phyloP scores from a whole-genome alignment of 2,888 invertebrate genomes.

The Branchipolynoe longqiensis region DNA sequence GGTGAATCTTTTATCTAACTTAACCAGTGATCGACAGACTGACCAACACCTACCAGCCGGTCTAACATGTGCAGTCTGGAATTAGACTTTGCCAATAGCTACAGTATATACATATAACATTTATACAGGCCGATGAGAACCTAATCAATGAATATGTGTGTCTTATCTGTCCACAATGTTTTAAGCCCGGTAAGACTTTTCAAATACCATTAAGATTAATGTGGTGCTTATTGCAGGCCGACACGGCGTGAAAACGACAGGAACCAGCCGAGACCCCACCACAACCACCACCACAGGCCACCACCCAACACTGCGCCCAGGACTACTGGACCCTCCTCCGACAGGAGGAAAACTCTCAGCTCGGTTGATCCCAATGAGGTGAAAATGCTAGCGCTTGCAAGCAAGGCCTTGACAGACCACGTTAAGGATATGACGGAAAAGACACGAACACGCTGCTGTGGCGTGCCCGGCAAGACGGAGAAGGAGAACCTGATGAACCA shows the following conservation, averaged over 20 bases:
- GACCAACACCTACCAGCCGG: background rate
- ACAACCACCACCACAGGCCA: slow-evolving; percentile 2
- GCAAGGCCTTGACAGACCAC: slow-evolving; percentile 63
- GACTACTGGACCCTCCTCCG: background rate
- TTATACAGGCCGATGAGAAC: background rate
- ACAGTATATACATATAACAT: background rate
- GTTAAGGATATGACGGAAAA: slow-evolving; percentile 65
- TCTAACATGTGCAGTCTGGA: background rate
- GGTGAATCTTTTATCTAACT: too few relatives aligned
- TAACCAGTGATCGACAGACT: background rate
- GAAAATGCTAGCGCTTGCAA: slow-evolving; percentile 63
- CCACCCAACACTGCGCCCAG: background rate
- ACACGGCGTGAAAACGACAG: slow-evolving; percentile 18
- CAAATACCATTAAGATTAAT: too few relatives aligned
- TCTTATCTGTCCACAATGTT: too few relatives aligned
- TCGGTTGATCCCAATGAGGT: slow-evolving; percentile 48
- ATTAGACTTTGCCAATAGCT: background rate
- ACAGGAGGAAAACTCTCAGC: slow-evolving; percentile 33
- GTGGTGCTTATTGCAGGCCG: slow-evolving; percentile 37
- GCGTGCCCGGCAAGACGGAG: slow-evolving; percentile 13
- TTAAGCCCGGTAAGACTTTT: too few relatives aligned
- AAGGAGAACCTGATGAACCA: slow-evolving; percentile 52
- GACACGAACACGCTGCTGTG: slow-evolving; percentile 53
- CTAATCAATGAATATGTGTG: background rate
- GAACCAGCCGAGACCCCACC: slow-evolving; percentile 2